phyloP scores from a whole-genome alignment of 2,113 vertebrate species.

The Petromus typicus region DNA sequence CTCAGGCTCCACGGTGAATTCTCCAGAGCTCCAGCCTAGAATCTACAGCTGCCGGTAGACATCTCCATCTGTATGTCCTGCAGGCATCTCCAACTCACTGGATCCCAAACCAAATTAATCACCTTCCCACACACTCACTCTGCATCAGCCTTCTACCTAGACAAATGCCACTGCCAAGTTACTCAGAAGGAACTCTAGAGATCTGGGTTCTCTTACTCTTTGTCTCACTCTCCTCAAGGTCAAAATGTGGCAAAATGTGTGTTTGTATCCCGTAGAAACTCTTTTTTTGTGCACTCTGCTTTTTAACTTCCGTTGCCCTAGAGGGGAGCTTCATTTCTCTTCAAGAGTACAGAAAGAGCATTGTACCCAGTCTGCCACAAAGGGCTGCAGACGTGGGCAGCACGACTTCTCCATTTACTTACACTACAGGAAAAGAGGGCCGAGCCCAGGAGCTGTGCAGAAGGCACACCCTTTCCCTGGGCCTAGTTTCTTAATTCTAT shows the following conservation, averaged over 20 bases:
- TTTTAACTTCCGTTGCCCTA: neutral
- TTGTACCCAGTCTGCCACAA: no score
- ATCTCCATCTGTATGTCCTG: conserved; percentile 71
- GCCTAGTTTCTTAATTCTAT: neutral
- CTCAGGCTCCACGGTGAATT: conserved; percentile 50
- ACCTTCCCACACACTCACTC: neutral
- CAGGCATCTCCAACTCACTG: conserved; percentile 36
- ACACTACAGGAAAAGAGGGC: neutral
- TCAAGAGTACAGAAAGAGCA: neutral
- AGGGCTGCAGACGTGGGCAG: no score
- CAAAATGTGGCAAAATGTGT: neutral
- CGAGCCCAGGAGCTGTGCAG: accelerated
- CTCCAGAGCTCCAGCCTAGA: conserved; percentile 37
- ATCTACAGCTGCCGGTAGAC: conserved; percentile 68
- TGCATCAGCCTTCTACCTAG: neutral
- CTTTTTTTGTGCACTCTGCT: accelerated
- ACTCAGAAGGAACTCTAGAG: neutral
- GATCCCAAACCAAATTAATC: conserved; percentile 67
- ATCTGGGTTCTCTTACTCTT: conserved; percentile 36
- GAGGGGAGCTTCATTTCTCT: neutral
- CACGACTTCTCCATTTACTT: accelerated
- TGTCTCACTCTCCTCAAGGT: neutral
- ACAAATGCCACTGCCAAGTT: neutral
- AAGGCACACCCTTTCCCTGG: neutral
- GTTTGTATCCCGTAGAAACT: neutral